Evolutionary conservation across 2,888 invertebrate species (phyloP).

Genomic region (Maniola hyperantus): DNA sequence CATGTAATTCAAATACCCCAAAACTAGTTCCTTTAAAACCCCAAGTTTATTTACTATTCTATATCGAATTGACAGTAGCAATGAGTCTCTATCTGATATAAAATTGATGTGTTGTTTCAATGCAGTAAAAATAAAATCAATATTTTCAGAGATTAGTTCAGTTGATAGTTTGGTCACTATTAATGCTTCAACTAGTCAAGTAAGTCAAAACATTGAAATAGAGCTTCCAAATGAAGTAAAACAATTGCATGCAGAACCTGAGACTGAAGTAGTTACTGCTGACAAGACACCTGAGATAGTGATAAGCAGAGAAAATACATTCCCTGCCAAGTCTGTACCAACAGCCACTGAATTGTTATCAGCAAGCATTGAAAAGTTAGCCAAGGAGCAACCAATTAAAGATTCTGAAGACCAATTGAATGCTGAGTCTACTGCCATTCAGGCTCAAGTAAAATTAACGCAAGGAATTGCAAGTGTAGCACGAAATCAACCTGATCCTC

Average conservation of each 20-base stretch:
- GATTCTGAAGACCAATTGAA: constrained; percentile 47
- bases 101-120: not conserved
- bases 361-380: constrained; percentile 73
- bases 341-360: constrained; percentile 71
- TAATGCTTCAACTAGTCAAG: constrained; percentile 72
- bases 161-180: constrained; percentile 69
- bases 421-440: constrained; percentile 64
- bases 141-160: constrained; percentile 71
- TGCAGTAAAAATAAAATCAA: constrained; percentile 31
- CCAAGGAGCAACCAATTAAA: constrained; percentile 55
- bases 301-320: constrained; percentile 51
- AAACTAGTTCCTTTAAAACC: constrained; percentile 2
- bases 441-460: constrained; percentile 75
- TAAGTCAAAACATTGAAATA: constrained; percentile 53
- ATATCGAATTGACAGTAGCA: not conserved
- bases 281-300: constrained; percentile 52
- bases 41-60: not conserved
- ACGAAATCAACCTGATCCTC: constrained; percentile 61
- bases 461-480: constrained; percentile 71
- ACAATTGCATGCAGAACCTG: constrained; percentile 48
- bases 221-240: constrained; percentile 51
- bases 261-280: constrained; percentile 48
- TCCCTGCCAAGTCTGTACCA: constrained; percentile 50
- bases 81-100: not conserved
- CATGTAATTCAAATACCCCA: constrained; percentile 8